Percentiles rank a stretch among this genome's conserved stretches.
phyloP scores from a whole-genome alignment of 1,140 invertebrate genomes.

The Campoletis sonorensis region DNA sequence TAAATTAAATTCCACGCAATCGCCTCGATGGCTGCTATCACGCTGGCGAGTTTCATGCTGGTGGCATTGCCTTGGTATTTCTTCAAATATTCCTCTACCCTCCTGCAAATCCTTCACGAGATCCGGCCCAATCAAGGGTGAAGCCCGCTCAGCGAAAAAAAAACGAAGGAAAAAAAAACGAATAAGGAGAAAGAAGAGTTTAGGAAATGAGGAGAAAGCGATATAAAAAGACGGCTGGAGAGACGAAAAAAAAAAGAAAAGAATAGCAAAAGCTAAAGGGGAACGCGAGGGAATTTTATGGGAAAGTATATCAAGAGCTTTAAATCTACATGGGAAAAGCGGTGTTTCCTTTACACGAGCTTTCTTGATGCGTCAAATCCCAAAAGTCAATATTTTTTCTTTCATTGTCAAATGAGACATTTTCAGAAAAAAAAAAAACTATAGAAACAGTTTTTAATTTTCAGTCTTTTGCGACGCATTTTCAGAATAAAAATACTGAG shows the following conservation, averaged over 20 bases:
- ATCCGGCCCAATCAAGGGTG: conserved; percentile 45
- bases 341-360: no score
- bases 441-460: no score
- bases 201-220: conserved; percentile 23
- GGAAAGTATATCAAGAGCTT: no score
- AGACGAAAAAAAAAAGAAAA: no score
- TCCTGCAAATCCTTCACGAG: conserved; percentile 38
- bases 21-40: conserved; percentile 12
- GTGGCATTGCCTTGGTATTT: conserved; percentile 8
- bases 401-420: no score
- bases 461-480: no score
- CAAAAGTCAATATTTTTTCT: no score
- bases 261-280: not conserved
- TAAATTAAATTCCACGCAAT: conserved; percentile 50
- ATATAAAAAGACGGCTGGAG: conserved; percentile 7
- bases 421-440: no score
- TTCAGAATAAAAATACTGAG: no score
- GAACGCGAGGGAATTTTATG: not conserved
- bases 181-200: conserved; percentile 20
- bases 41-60: not conserved
- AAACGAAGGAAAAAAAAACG: conserved; percentile 33
- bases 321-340: no score
- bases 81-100: not conserved
- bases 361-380: no score
- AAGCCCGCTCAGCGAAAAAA: conserved; percentile 39